Percentiles rank a stretch among this genome's conserved stretches.
These are phyloP conservation scores for Halictus rubicundus DNA, from an alignment of 1,140 invertebrate species.

Conservation along the genomic window DNA sequence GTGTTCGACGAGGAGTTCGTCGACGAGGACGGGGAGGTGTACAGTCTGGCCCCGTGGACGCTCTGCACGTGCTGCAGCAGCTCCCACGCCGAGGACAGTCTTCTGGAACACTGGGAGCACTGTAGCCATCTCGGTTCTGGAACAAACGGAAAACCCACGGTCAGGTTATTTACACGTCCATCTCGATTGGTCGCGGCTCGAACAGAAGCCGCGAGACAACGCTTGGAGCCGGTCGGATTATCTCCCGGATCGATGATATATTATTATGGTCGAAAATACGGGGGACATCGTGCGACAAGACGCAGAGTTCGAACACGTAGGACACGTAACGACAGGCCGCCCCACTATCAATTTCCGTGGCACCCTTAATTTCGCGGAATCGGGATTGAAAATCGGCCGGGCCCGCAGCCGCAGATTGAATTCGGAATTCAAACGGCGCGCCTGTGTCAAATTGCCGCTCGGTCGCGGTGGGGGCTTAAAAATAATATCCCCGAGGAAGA, in stretches of 20 bases:
- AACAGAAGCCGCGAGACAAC: conserved; percentile 10
- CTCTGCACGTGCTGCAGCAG: conserved; percentile 97
- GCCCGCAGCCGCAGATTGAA: conserved; percentile 68
- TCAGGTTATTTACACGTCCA: not conserved
- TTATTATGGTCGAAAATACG: not conserved
- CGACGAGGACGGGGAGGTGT: conserved; percentile 84
- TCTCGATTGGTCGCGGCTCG: not conserved
- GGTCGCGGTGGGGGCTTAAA: conserved; percentile 69
- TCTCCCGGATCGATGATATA: not conserved
- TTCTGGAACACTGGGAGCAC: conserved; percentile 95
- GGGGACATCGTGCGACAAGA: not conserved
- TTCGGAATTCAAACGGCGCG: conserved; percentile 76
- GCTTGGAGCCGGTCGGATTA: not conserved
- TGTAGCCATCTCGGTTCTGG: conserved; percentile 97
- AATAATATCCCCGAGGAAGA: conserved; percentile 76
- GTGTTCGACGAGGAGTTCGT: conserved; percentile 77
- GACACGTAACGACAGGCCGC: not conserved
- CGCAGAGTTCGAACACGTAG: not conserved
- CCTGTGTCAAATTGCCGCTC: conserved; percentile 78
- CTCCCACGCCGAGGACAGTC: conserved; percentile 94
- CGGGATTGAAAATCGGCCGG: conserved; percentile 62
- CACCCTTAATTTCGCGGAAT: conserved; percentile 72
- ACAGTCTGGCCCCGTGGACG: conserved; percentile 96
- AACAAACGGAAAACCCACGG: conserved; percentile 80
- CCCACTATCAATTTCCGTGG: conserved; percentile 60